Percentiles rank a stretch among this genome's conserved stretches.
Evolutionary conservation across 1,140 invertebrate genomes (phyloP).

Genomic region (Tetranychus cinnabarinus): DNA sequence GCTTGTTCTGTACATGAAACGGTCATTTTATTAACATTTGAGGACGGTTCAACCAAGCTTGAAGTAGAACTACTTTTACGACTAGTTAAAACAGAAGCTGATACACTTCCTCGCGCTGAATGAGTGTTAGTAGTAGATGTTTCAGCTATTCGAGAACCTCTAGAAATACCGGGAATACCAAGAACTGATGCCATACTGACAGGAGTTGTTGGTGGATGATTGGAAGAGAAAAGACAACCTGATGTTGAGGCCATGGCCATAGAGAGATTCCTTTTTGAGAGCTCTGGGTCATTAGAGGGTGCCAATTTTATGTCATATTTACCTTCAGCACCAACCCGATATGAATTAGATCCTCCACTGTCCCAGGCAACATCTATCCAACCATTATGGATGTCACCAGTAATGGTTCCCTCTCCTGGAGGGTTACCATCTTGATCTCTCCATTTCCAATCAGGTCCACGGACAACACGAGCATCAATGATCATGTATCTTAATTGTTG

Average conservation of each 20-base stretch:
- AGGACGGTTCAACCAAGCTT: slow-evolving; percentile 61
- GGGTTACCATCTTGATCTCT: slow-evolving; percentile 77
- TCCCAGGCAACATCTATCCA: slow-evolving; percentile 96
- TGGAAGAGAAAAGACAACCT: slow-evolving; percentile 1
- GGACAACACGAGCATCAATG: slow-evolving; percentile 60
- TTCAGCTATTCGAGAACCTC: slow-evolving; percentile 5
- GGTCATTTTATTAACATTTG: slow-evolving; percentile 20
- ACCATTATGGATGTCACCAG: slow-evolving; percentile 73
- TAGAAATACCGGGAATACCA: background rate
- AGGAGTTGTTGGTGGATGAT: background rate
- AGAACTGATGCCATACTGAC: background rate
- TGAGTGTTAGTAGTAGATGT: slow-evolving; percentile 11
- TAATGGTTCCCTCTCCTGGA: slow-evolving; percentile 51
- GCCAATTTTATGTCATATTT: slow-evolving; percentile 77
- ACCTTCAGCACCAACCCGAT: slow-evolving; percentile 90
- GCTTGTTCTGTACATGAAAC: slow-evolving; percentile 72
- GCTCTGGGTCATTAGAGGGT: slow-evolving; percentile 30
- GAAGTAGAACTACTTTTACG: slow-evolving; percentile 83
- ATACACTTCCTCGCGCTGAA: slow-evolving; percentile 12
- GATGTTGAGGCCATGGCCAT: slow-evolving; percentile 5
- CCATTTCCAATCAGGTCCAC: slow-evolving; percentile 96
- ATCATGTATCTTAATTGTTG: slow-evolving; percentile 37
- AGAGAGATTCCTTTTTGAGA: background rate
- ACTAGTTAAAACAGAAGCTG: slow-evolving; percentile 33
- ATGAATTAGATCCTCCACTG: slow-evolving; percentile 82